Conservation (phyloP, 2,797 vertebrate genomes). For the Lateolabrax maculatus region DNA sequence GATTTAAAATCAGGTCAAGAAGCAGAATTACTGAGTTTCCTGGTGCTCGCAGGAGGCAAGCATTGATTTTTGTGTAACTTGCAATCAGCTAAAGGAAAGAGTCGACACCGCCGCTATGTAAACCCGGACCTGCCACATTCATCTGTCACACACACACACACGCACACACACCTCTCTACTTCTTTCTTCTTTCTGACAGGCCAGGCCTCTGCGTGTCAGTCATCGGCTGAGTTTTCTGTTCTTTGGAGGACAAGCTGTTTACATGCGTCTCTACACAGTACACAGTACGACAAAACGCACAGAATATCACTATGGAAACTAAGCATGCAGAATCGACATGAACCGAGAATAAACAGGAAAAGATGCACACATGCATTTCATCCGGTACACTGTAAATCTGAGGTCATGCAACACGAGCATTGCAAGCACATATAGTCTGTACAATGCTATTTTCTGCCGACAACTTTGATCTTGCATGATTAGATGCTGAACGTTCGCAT, state of each 20-base stretch:
- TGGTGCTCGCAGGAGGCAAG: not conserved
- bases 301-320: conserved; percentile 42
- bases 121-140: not conserved
- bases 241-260: not conserved
- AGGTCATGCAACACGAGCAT: not conserved
- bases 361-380: not conserved
- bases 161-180: not conserved
- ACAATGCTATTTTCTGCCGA: not conserved
- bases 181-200: not conserved
- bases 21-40: not conserved
- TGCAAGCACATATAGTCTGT: not conserved
- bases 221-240: not conserved
- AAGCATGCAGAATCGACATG: not conserved
- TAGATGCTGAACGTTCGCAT: not conserved
- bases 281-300: not conserved
- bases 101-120: not conserved
- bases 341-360: conserved; percentile 23
- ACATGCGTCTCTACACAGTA: not conserved
- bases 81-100: not conserved
- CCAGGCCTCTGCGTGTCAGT: not conserved
- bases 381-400: not conserved
- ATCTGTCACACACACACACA: not conserved
- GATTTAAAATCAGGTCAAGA: conserved; percentile 12
- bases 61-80: not conserved
- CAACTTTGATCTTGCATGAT: not conserved